Base-by-base conservation (phyloP, 2,888 invertebrate genomes). In the Aleiodes leptofemur region DNA sequence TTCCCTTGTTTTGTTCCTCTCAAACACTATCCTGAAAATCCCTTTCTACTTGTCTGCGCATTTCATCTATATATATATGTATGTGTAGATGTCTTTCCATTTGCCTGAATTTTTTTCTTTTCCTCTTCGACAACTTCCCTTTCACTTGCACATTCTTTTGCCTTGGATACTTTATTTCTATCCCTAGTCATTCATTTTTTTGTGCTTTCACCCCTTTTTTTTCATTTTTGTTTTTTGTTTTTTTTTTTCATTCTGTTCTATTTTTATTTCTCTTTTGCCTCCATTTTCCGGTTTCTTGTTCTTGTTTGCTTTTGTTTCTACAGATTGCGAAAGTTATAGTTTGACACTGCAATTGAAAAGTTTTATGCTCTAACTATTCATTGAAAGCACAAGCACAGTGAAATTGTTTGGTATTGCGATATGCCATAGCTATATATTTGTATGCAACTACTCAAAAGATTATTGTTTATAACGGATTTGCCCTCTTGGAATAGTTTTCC, bases 111-210 rank as follows among this genome's bases (percentile, higher is more conserved):
- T 61, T 73, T 61, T 61, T 34, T 31, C 73, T 69, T 64, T 56
- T 53, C 72, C 73, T 68, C 71, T 34, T 72, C 56, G 72, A 68
- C 74, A 77, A 77, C 72, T 79, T 79, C 73, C 74, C 80, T 78
- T 80, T 80, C 79, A 79, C 79, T 80, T 80, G 78, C 72, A 72
- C 61, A 75, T 56, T 61, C 61, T 64, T 69, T 55, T 31, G 14
- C 31, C 38, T 59, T 50, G 31, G 48, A 50, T 48, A 23, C 72
- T 64, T 64, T 38, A 55, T 61, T 72, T 64, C 68, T 64, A 64
- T 64, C 64, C 4, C 59, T 31, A 11, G 11, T 64, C 64, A 64
- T 48, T 43, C 73, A 23, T 76, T 66, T 68, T 31, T 73, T 29
- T 70, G 23, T 43, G 5, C 43, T 59, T 59, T 16, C 16, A 34